Conservation (phyloP, 2,797 vertebrate genomes). For the Periophthalmus magnuspinnatus region DNA sequence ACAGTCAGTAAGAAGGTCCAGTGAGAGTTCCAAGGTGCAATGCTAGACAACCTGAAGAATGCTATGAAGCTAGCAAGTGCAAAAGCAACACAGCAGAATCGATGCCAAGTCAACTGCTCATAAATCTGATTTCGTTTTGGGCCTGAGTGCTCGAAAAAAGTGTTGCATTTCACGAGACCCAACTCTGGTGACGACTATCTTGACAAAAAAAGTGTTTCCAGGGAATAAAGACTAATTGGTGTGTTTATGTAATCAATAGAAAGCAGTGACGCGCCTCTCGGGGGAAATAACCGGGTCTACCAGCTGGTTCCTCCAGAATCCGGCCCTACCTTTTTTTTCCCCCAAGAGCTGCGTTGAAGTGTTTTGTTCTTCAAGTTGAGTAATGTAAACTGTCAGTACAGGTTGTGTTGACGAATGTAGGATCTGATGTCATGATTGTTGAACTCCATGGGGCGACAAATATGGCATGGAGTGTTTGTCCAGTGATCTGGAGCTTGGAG, state of each 20-base stretch:
- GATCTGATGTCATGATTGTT: too few relatives aligned
- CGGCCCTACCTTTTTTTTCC: slow-evolving; percentile 25
- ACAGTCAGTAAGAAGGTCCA: slow-evolving; percentile 10
- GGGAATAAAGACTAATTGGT: slow-evolving; percentile 62
- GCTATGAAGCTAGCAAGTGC: slow-evolving; percentile 24
- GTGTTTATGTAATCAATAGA: slow-evolving; percentile 67
- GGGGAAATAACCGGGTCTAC: slow-evolving; percentile 61
- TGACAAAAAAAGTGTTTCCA: slow-evolving; percentile 45
- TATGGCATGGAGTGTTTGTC: too few relatives aligned
- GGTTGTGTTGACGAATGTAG: neutral
- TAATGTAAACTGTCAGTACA: slow-evolving; percentile 5
- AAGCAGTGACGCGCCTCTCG: slow-evolving; percentile 49
- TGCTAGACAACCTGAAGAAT: slow-evolving; percentile 14
- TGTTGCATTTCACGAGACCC: slow-evolving; percentile 29
- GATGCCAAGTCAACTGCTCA: slow-evolving; percentile 32
- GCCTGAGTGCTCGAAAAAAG: slow-evolving; percentile 29
- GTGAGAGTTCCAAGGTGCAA: slow-evolving; percentile 23
- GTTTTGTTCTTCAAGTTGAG: slow-evolving; percentile 17
- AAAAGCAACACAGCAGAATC: slow-evolving; percentile 26
- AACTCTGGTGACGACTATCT: slow-evolving; percentile 34
- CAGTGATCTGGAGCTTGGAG: too few relatives aligned
- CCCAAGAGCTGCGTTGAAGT: slow-evolving; percentile 9
- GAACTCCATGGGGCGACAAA: too few relatives aligned
- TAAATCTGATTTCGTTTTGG: slow-evolving; percentile 22
- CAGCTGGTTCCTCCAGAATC: slow-evolving; percentile 47